A percentile compares a stretch with the other conserved stretches of the same genome.
Conservation (phyloP, 2,113 vertebrate genomes). For the Promerops cafer region DNA sequence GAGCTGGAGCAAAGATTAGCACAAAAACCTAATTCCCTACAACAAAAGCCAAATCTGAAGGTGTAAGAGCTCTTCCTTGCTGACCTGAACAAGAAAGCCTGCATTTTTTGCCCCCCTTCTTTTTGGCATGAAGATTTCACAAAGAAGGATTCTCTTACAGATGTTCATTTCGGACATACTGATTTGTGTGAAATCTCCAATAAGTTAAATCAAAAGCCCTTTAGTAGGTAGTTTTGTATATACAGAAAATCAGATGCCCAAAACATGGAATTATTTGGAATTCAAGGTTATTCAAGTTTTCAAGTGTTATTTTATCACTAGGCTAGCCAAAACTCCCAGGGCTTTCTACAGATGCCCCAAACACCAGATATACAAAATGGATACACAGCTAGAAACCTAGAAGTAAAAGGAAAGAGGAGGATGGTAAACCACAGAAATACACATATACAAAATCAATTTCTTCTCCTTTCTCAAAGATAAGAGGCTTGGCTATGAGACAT, state of each 20-base stretch:
- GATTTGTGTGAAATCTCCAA: not conserved
- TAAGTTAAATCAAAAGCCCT: not conserved
- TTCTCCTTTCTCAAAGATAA: not conserved
- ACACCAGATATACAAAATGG: not conserved
- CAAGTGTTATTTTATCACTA: not conserved
- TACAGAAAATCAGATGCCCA: not conserved
- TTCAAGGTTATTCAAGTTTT: not conserved
- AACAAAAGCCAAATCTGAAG: not conserved
- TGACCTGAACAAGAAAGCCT: not conserved
- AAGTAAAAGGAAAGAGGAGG: not conserved
- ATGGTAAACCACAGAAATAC: not conserved
- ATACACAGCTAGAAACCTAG: not conserved
- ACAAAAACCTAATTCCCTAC: not conserved
- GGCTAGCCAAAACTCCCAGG: not conserved
- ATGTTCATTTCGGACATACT: not conserved
- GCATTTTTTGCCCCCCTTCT: not conserved
- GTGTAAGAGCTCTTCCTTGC: not conserved
- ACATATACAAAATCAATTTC: not conserved
- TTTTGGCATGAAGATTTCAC: not conserved
- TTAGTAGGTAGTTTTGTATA: not conserved
- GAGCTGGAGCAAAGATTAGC: not conserved
- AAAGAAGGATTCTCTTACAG: not conserved
- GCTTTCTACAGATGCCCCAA: not conserved
- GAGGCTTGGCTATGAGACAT: not conserved
- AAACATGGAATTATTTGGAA: not conserved